These are phyloP conservation scores for Anniella stebbinsi DNA, from an alignment of 2,797 vertebrate species.

Conservation along the genomic window DNA sequence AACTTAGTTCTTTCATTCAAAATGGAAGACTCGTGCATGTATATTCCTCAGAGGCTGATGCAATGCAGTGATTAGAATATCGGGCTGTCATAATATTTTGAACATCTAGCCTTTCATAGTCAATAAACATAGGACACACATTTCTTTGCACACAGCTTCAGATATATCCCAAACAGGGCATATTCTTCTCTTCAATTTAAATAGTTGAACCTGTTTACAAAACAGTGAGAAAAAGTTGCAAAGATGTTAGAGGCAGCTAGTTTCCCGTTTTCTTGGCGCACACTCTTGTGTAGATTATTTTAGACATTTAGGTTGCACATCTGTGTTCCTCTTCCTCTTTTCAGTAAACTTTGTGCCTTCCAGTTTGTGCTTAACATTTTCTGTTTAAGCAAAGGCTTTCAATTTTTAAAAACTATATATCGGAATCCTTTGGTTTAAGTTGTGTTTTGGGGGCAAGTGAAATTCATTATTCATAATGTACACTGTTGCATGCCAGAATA, in stretches of 20 bases:
- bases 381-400: neutral
- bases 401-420: neutral
- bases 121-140: accelerated
- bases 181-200: neutral
- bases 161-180: neutral
- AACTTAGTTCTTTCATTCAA: neutral
- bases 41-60: neutral
- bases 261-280: neutral
- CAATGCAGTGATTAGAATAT: neutral
- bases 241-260: neutral
- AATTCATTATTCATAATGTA: neutral
- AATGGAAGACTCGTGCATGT: accelerated
- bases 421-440: neutral
- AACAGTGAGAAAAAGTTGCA: neutral
- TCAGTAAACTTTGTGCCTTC: neutral
- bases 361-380: neutral
- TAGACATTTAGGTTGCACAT: neutral
- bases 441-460: neutral
- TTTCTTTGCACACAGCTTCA: neutral
- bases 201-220: neutral
- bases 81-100: neutral
- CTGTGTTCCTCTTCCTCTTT: conserved; percentile 16
- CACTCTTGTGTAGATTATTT: neutral
- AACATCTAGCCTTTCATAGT: neutral
- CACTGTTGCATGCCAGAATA: neutral